Evolutionary conservation across 2,888 invertebrate genomes (phyloP).

Genomic region (Physocephala rufipes): DNA sequence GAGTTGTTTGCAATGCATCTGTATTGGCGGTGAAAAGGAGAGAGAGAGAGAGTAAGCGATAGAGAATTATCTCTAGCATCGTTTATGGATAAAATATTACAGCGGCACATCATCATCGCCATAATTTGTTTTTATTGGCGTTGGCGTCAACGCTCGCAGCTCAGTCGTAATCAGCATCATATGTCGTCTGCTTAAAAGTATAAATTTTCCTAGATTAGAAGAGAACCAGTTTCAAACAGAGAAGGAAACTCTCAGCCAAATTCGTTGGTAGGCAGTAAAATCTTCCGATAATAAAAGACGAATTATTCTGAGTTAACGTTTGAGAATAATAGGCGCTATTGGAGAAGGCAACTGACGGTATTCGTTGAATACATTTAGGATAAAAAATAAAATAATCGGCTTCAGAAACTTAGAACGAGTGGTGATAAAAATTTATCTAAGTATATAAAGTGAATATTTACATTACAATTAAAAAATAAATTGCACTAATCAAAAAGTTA

Average conservation of each 20-base stretch:
- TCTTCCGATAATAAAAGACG: neutral
- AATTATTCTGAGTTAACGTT: neutral
- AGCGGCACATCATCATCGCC: slow-evolving; percentile 14
- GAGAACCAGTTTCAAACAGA: slow-evolving; percentile 37
- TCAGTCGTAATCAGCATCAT: neutral
- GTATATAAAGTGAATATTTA: neutral
- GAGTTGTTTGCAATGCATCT: slow-evolving; percentile 19
- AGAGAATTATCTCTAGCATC: slow-evolving; percentile 15
- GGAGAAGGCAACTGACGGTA: neutral
- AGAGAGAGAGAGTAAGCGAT: too few species aligned
- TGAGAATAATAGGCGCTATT: neutral
- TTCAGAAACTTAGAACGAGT: neutral
- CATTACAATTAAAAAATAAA: neutral
- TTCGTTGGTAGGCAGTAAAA: slow-evolving; percentile 2
- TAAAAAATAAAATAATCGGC: neutral
- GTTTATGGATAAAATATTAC: slow-evolving; percentile 21
- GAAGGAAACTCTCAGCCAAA: neutral
- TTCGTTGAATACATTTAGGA: neutral
- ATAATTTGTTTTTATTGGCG: slow-evolving; percentile 32
- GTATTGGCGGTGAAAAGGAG: neutral
- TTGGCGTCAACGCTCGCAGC: slow-evolving; percentile 33
- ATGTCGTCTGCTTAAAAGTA: too few species aligned
- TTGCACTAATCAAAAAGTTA: neutral
- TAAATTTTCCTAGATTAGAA: slow-evolving; percentile 32
- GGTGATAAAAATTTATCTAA: neutral